Base-by-base conservation (phyloP, 2,113 vertebrate species). In the Ginglymostoma cirratum region DNA sequence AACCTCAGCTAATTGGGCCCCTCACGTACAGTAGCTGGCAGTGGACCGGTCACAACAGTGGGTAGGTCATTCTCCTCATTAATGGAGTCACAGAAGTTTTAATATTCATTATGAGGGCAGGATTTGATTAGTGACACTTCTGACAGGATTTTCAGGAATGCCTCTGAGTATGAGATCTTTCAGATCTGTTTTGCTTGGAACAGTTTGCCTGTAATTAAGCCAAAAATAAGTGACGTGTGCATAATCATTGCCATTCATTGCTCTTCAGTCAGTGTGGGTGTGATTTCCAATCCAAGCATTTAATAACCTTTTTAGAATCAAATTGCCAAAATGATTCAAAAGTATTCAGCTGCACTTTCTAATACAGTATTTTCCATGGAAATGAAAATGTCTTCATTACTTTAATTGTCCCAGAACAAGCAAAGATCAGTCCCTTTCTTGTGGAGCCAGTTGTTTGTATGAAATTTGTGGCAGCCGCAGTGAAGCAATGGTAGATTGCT, bases 281-380 rank as follows among this genome's bases (percentile, higher is more conserved):
- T n/a, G 61, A 65, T 90, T 89, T 90, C 87, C 52, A 90, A 52
- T 90, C 87, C 24, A 90, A 90, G 52, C 17, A 90, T 30, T n/a
- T 90, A 61, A 61, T 52, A 61, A 61, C 52, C 45, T 61, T 52
- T 48, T 90, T 83, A 34, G 24, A 90, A 90, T 90, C 55, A 34
- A 27, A 90, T 30, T 90, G 30, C 55, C 17, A 15, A 24, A 90
- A 34, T 90, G 87, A 90, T 61, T 52, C 34, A 3, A 10, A 10
- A 5, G 27, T 15, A 90, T 90, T 90, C 80, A 42, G 80, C 38
- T 83, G 38, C n/a, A 83, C 2, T 83, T 42, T 83, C 30, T 5
- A 30, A 61, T 23, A 38, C 38, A 5, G 55, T 90, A 34, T 90
- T 90, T 90, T 61, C 87, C 52, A n/a, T 90, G 34, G 24, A 90